Base-by-base conservation (phyloP, 2,888 invertebrate genomes). In the Coelinius sp. region DNA sequence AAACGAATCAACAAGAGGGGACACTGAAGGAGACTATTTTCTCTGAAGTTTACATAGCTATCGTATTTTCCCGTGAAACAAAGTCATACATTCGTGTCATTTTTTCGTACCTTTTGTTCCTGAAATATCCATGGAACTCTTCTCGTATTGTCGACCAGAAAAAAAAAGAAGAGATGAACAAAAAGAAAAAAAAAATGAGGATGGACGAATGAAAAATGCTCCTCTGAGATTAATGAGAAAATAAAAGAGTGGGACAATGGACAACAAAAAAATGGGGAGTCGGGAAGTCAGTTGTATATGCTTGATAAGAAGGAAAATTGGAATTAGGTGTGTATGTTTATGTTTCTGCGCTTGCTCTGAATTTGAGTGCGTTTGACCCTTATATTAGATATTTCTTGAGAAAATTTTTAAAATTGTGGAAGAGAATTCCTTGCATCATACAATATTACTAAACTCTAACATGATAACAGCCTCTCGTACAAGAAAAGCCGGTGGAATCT, bases 181-280 rank as follows among this genome's bases (percentile, higher is more conserved):
- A 31, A 64, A 63, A 41, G 20, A 49, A 52, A 46, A 49, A 41
- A 64, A 25, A 12, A 8, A 63, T 38, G 27, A 49, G 44, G 59
- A 59, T 35, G 52, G 49, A 62, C 71, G 62, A 63, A 62, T 67
- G 66, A 46, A 38, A 64, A 53, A 31, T 52, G 62, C 62, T 68
- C 52, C 62, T 59, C 59, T 71, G 67, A 71, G 67, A 68, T 67
- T 71, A 71, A 71, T 71, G 71, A 67, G 71, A 59, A 64, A 22
- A 67, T 71, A 67, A 68, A 71, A 44, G 62, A 35, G 46, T 52
- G 24, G 20, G 67, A 67, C 67, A 67, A 63, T 63, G 52, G 59
- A 20, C 31, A 56, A 49, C 25, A 35, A 27, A 59, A 14, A 66
- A 66, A 53, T 14, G 14, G 46, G 20, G 46, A 49, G 17, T 14